Evolutionary conservation across 2,888 invertebrate species (phyloP).

Genomic region (Sphaerophoria rueppellii): DNA sequence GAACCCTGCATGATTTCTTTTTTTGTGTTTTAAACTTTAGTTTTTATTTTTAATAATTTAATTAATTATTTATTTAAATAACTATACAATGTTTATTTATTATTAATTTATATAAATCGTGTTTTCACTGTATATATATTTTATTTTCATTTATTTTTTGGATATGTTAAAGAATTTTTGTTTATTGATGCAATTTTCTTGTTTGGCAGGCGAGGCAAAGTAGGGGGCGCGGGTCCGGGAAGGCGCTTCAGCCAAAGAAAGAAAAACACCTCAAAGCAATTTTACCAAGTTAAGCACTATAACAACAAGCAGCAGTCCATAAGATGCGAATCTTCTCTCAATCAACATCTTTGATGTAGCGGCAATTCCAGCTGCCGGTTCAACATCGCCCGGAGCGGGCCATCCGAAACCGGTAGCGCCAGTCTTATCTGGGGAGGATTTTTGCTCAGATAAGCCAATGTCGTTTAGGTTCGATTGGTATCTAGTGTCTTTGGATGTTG

Average conservation of each 20-base stretch:
- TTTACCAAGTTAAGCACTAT: slow-evolving; percentile 54
- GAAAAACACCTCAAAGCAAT: slow-evolving; percentile 38
- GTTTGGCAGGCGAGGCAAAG: slow-evolving; percentile 35
- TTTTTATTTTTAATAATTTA: slow-evolving; percentile 53
- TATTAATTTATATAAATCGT: slow-evolving; percentile 49
- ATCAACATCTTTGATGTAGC: slow-evolving; percentile 14
- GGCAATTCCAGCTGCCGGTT: slow-evolving; percentile 70
- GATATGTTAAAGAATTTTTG: slow-evolving; percentile 66
- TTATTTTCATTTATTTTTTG: slow-evolving; percentile 34
- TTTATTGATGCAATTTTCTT: slow-evolving; percentile 31
- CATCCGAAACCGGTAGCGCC: slow-evolving; percentile 75
- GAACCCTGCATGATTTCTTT: slow-evolving; percentile 74
- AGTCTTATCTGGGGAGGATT: slow-evolving; percentile 82
- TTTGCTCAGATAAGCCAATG: slow-evolving; percentile 91
- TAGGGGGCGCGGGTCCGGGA: background rate
- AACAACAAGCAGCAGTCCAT: slow-evolving; percentile 54
- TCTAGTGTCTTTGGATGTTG: slow-evolving; percentile 85
- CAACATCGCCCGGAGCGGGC: slow-evolving; percentile 76
- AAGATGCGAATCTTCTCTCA: slow-evolving; percentile 10
- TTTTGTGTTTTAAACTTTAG: slow-evolving; percentile 37
- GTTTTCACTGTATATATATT: slow-evolving; percentile 45
- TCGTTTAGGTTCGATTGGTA: slow-evolving; percentile 90
- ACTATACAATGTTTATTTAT: slow-evolving; percentile 60
- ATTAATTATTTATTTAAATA: slow-evolving; percentile 21
- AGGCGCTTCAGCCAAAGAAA: background rate